phyloP scores from a whole-genome alignment of 2,888 invertebrate species.

The Hypercompe scribonia region DNA sequence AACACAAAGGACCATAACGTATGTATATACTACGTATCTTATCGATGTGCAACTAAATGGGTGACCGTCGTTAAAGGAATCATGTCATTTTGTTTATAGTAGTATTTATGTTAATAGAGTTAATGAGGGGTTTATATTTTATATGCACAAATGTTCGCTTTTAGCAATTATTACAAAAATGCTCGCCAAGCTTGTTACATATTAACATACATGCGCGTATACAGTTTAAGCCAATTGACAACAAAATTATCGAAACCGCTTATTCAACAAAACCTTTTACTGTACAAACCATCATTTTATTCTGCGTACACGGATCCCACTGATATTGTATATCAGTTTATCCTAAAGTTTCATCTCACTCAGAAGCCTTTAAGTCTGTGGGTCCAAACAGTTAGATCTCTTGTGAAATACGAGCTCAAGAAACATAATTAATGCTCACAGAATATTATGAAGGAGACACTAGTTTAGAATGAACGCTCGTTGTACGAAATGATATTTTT shows the following conservation, averaged over 20 bases:
- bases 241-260: too few species aligned
- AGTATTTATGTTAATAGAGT: not conserved
- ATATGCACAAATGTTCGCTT: slow-evolving; percentile 7
- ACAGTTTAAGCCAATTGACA: not conserved
- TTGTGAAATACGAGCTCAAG: not conserved
- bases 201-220: not conserved
- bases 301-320: too few species aligned
- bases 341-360: not conserved
- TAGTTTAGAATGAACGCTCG: too few species aligned
- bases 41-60: not conserved
- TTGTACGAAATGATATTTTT: not conserved
- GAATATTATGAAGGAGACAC: not conserved
- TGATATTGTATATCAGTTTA: not conserved
- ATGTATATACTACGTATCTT: not conserved
- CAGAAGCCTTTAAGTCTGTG: not conserved
- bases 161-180: slow-evolving; percentile 3
- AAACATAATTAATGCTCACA: not conserved
- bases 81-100: not conserved
- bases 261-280: too few species aligned
- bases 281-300: too few species aligned
- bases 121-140: not conserved
- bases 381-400: not conserved
- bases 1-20: not conserved
- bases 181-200: slow-evolving; percentile 6
- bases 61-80: not conserved